phyloP scores from a whole-genome alignment of 2,888 invertebrate genomes.

The Plebejus melissa region DNA sequence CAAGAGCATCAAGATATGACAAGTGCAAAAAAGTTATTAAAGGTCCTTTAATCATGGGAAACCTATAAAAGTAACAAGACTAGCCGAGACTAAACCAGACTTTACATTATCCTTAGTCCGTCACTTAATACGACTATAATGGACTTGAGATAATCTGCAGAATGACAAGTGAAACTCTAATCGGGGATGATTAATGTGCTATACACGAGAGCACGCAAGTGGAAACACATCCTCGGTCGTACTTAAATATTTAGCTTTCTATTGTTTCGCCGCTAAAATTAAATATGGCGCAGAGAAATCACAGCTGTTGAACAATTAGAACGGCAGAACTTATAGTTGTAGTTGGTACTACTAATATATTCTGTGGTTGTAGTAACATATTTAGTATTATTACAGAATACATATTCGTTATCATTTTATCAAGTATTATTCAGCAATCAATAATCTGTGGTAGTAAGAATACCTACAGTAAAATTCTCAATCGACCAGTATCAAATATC shows the following conservation, averaged over 20 bases:
- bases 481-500: not conserved
- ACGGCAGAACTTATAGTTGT: too few relatives aligned
- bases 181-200: conserved; percentile 9
- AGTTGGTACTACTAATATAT: too few relatives aligned
- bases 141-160: conserved; percentile 11
- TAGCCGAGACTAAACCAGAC: not conserved
- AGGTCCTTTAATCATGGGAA: not conserved
- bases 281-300: conserved; percentile 14
- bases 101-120: conserved; percentile 1
- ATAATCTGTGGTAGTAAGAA: too few relatives aligned
- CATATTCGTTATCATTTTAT: too few relatives aligned
- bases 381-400: too few relatives aligned
- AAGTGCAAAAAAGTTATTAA: not conserved
- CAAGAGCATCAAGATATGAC: not conserved
- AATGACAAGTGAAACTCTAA: conserved; percentile 19
- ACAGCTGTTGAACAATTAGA: conserved; percentile 7
- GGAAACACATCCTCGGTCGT: conserved; percentile 23
- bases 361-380: too few relatives aligned
- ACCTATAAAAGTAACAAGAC: not conserved
- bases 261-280: conserved; percentile 14
- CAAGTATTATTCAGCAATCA: too few relatives aligned
- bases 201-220: conserved; percentile 7
- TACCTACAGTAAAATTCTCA: too few relatives aligned
- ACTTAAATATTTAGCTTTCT: conserved; percentile 26
- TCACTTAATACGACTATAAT: conserved; percentile 19